Conservation (phyloP, 2,797 vertebrate species). For the Echeneis naucrates region DNA sequence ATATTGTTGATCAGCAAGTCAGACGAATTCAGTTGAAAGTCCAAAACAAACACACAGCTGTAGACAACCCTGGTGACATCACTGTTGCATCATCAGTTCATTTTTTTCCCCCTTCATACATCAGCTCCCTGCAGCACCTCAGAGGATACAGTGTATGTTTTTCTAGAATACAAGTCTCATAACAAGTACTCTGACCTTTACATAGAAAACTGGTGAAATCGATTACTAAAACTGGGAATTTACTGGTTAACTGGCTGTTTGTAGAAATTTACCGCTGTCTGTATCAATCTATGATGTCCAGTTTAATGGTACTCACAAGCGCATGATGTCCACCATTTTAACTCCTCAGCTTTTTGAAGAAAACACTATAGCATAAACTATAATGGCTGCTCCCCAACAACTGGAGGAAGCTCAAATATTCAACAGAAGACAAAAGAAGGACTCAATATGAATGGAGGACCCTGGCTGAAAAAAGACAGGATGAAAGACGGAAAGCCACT, state of each 20-base stretch:
- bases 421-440: not conserved
- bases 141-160: not conserved
- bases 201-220: too few species aligned
- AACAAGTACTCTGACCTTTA: too few species aligned
- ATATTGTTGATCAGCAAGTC: too few species aligned
- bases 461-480: too few species aligned
- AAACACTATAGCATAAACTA: not conserved
- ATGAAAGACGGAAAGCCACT: slow-evolving; percentile 16
- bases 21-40: too few species aligned
- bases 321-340: not conserved
- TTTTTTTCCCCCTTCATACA: not conserved
- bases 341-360: not conserved
- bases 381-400: not conserved
- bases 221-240: not conserved
- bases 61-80: not conserved
- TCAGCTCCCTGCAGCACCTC: not conserved
- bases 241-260: not conserved
- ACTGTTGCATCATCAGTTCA: not conserved
- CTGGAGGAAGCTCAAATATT: not conserved
- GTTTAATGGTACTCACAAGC: not conserved
- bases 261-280: not conserved
- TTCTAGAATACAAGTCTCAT: too few species aligned
- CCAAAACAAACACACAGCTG: too few species aligned
- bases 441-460: not conserved
- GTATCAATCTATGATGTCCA: not conserved